Conservation (phyloP, 2,113 vertebrate genomes). For the Rhinopomastus cyanomelas region DNA sequence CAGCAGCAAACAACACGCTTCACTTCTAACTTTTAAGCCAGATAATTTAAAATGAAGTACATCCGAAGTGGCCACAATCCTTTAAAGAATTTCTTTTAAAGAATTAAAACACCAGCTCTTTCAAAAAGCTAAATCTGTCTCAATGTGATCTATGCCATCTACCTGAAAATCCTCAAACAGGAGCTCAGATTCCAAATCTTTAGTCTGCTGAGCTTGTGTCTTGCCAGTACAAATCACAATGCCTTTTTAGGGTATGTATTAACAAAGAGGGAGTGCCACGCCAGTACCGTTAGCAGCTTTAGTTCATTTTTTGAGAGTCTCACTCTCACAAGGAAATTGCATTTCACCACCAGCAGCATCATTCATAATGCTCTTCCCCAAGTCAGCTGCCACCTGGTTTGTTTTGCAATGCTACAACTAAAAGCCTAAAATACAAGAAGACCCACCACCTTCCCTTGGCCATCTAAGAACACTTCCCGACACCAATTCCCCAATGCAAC, state of each 20-base stretch:
- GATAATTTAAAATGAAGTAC: neutral
- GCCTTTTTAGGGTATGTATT: neutral
- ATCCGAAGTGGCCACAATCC: neutral
- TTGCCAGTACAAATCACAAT: neutral
- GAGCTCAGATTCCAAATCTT: neutral
- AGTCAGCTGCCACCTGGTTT: neutral
- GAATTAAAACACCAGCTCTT: too few species aligned
- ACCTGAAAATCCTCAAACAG: neutral
- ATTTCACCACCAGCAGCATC: neutral
- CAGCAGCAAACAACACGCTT: too few species aligned
- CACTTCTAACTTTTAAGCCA: neutral
- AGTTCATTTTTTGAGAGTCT: neutral
- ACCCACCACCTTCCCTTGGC: neutral
- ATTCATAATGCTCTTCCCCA: neutral
- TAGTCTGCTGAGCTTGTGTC: neutral
- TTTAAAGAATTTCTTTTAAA: too few species aligned
- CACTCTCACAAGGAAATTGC: neutral
- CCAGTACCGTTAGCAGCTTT: neutral
- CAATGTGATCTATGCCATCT: neutral
- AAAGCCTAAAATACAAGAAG: neutral
- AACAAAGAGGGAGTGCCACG: neutral
- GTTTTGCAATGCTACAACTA: neutral
- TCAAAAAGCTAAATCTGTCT: neutral
- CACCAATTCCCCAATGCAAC: neutral
- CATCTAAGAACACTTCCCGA: neutral